Conservation (phyloP, 2,797 vertebrate species). For the Huso huso region DNA sequence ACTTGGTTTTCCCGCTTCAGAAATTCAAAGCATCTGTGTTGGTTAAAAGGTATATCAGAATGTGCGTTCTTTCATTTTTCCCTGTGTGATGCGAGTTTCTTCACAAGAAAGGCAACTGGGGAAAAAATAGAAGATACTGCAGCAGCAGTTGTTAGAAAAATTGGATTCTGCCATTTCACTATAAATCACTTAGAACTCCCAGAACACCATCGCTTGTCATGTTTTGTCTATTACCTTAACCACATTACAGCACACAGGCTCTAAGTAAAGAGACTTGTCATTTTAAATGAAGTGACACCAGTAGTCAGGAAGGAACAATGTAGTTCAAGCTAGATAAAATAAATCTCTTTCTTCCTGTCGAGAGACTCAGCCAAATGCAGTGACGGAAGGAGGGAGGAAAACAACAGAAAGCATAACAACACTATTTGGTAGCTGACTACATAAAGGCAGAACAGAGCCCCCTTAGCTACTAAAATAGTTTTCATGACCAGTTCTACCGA, state of each 20-base stretch:
- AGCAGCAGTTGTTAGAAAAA: conserved; percentile 1
- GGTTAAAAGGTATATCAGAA: neutral
- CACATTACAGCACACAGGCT: conserved; percentile 1
- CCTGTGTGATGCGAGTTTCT: neutral
- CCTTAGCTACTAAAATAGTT: conserved; percentile 48
- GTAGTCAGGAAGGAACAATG: conserved; percentile 67
- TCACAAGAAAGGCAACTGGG: neutral
- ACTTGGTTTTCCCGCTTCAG: neutral
- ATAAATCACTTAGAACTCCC: conserved; percentile 3
- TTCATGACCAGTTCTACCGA: conserved; percentile 18
- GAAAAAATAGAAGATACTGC: neutral
- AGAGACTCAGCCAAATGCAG: conserved; percentile 53
- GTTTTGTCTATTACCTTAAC: conserved; percentile 3
- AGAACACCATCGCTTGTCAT: neutral
- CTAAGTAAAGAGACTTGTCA: conserved; percentile 36
- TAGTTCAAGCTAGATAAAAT: conserved; percentile 65
- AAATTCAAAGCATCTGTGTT: neutral
- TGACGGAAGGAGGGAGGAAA: conserved; percentile 56
- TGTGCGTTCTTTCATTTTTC: neutral
- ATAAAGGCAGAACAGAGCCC: conserved; percentile 29
- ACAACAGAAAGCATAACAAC: conserved; percentile 20
- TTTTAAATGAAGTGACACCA: conserved; percentile 58
- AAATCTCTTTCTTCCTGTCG: conserved; percentile 67
- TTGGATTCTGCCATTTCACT: conserved; percentile 7
- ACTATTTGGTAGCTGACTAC: conserved; percentile 33